phyloP scores from a whole-genome alignment of 2,797 vertebrate genomes.

The Acridotheres tristis region DNA sequence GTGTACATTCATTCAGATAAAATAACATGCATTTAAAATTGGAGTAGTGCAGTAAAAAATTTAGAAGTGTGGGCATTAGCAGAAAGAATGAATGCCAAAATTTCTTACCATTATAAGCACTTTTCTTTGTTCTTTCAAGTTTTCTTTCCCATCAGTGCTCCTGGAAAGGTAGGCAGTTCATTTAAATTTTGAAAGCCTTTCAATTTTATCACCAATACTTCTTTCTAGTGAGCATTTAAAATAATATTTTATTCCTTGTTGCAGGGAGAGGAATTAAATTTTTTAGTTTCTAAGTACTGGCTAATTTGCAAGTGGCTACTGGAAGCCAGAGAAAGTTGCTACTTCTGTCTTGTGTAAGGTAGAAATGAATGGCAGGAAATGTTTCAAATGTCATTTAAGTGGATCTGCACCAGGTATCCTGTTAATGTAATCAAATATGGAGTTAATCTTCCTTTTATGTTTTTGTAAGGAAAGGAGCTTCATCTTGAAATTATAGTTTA shows the following conservation, averaged over 20 bases:
- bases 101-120: neutral
- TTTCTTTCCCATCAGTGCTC: neutral
- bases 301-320: neutral
- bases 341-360: neutral
- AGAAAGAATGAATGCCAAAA: neutral
- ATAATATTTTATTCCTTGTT: neutral
- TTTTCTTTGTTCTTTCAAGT: neutral
- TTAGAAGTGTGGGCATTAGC: neutral
- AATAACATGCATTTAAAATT: neutral
- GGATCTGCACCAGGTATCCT: slow-evolving; percentile 26
- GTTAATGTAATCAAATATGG: slow-evolving; percentile 44
- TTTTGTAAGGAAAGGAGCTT: slow-evolving; percentile 53
- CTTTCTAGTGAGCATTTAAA: neutral
- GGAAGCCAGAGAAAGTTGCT: neutral
- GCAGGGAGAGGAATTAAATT: neutral
- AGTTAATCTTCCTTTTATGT: slow-evolving; percentile 34
- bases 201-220: neutral
- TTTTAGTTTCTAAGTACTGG: neutral
- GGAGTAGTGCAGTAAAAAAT: neutral
- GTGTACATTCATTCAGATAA: neutral
- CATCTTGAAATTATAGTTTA: slow-evolving; percentile 50
- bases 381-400: slow-evolving; percentile 32
- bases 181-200: neutral
- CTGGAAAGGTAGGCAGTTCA: neutral
- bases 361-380: slow-evolving; percentile 51